Evolutionary conservation across 1,140 invertebrate species (phyloP), one percentile per base, ranked within the genome.

Genomic region (Episyrphus balteatus): DNA sequence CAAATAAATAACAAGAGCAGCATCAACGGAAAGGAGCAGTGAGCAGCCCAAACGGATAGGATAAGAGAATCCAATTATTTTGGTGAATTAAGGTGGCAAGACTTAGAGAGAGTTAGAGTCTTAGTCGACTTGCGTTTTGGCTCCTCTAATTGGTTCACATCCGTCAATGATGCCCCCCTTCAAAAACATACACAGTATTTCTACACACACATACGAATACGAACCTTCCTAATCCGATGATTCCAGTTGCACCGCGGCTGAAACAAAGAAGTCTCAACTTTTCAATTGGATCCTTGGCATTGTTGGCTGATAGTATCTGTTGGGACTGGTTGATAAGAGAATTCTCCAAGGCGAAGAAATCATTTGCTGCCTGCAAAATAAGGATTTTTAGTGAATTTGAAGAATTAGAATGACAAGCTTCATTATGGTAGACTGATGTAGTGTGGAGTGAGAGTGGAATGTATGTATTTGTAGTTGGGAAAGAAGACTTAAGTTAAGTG

Each of bases 161-260:
- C 26, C 26, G 17, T 14, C 42, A 43, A 31, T 14, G 30, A 40
- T 26, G 3, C 21, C 21, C 21, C 21, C 21, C 21, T 5, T 5
- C 8, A 8, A 26, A 8, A 43, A 15, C n/a, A 38, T 66, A 66
- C 70, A 37, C 33, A 8, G 21, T 26, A 26, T 26, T 26, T 5
- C 21, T 8, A 26, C 3, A 26, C 8, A 26, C 21, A 37, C 6
- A 14, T 14, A 37, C 3, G 36, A 37, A 37, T 37, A 26, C 21
- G 12, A 69, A 91, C 88, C 84, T 88, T 57, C 84, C 88, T 36
- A 96, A 67, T 1, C 87, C 88, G 54, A 95, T 75, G 55, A 97
- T 95, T 31, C 92, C 92, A 49, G 77, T 80, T 15, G 90, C 84
- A 42, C 92, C 93, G 49, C 92, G 75, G 2, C 86, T 73, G 13